phyloP scores from a whole-genome alignment of 30 jellyfish, hydroid and myxozoan genomes.

The Hydractinia symbiolongicarpus region DNA sequence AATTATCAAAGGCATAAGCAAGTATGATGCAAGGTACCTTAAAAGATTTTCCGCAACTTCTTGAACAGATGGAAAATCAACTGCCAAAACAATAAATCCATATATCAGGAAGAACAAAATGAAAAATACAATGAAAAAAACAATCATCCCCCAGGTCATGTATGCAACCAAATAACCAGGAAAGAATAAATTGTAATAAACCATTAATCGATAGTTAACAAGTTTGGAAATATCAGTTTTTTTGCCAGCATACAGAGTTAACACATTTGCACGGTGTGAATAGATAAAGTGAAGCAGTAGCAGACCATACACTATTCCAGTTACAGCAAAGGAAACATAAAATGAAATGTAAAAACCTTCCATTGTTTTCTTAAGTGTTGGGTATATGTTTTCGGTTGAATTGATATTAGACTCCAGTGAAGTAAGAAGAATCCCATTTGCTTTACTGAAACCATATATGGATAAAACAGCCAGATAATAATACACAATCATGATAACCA shows the following conservation, averaged over 20 bases:
- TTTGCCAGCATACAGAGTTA: background rate
- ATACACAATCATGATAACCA: background rate
- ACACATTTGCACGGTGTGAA: background rate
- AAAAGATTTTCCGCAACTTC: background rate
- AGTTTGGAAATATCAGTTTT: background rate
- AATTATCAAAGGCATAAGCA: background rate
- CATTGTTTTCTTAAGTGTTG: background rate
- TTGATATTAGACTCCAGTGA: background rate
- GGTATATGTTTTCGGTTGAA: background rate
- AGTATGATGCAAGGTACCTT: background rate
- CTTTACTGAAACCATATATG: background rate
- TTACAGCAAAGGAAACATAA: background rate
- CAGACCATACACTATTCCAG: background rate
- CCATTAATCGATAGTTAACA: background rate
- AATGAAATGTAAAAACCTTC: background rate
- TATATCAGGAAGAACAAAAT: constrained; percentile 3
- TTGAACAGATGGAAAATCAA: background rate
- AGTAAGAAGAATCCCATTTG: background rate
- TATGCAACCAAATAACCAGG: constrained; percentile 22
- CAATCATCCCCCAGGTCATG: constrained; percentile 22
- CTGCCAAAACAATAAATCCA: background rate
- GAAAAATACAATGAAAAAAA: background rate
- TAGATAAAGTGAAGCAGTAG: background rate
- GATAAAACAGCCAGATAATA: background rate
- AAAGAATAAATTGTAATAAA: background rate